Conservation (phyloP, 2,888 invertebrate genomes). For the Argynnis bischoffii region DNA sequence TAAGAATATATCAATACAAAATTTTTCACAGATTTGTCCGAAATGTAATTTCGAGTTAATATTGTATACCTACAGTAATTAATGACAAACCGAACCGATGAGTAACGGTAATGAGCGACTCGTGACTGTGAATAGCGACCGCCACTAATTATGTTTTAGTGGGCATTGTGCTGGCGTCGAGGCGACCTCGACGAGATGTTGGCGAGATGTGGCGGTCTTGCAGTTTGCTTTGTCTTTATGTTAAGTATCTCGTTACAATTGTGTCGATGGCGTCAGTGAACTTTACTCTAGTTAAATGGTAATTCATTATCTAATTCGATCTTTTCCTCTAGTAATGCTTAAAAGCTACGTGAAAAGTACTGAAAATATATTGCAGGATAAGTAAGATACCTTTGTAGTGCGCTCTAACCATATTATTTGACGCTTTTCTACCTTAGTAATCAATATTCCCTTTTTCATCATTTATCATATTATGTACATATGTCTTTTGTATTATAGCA, state of each 20-base stretch:
- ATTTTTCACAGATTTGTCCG: not conserved
- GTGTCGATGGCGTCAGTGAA: not conserved
- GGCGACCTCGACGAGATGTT: not conserved
- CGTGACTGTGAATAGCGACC: conserved; percentile 37
- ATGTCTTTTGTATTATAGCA: too few relatives aligned
- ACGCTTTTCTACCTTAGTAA: too few relatives aligned
- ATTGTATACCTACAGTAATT: not conserved
- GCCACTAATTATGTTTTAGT: conserved; percentile 27
- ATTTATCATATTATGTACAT: too few relatives aligned
- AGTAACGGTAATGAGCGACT: conserved; percentile 31
- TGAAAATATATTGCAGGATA: too few relatives aligned
- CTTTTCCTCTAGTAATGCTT: too few relatives aligned
- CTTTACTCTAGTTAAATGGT: too few relatives aligned
- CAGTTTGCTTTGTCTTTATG: conserved; percentile 20
- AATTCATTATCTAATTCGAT: too few relatives aligned
- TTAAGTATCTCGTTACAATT: conserved; percentile 5
- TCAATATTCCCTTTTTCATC: too few relatives aligned
- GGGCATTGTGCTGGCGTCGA: conserved; percentile 13
- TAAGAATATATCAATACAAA: not conserved
- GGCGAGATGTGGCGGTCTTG: conserved; percentile 7
- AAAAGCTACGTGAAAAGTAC: too few relatives aligned
- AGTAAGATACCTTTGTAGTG: too few relatives aligned
- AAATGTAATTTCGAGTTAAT: not conserved
- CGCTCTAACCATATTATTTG: too few relatives aligned
- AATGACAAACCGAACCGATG: conserved; percentile 15